These are phyloP conservation scores for Drosophila melanocephala DNA, from an alignment of 2,888 invertebrate species.

Conservation along the genomic window DNA sequence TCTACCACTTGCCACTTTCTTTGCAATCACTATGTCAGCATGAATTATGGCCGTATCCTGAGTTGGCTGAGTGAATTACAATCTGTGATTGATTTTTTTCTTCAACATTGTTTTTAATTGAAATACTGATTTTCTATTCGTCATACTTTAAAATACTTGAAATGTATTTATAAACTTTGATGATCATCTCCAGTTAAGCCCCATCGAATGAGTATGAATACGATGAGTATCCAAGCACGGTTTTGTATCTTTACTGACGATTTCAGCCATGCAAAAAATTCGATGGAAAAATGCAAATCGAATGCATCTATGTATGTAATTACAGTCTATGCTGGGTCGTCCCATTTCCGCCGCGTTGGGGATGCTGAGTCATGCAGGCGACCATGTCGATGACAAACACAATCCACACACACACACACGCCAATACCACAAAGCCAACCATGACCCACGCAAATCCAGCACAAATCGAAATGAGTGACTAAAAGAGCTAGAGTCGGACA, in stretches of 20 bases:
- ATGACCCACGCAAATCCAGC: constrained; percentile 70
- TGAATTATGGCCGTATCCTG: constrained; percentile 33
- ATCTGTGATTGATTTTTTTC: not conserved
- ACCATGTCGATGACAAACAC: constrained; percentile 63
- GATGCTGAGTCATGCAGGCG: constrained; percentile 68
- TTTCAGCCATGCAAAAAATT: constrained; percentile 44
- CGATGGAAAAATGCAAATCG: constrained; percentile 54
- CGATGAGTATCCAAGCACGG: constrained; percentile 30
- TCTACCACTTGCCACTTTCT: constrained; percentile 52
- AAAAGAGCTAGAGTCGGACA: constrained; percentile 24
- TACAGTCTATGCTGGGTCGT: constrained; percentile 50
- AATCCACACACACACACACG: constrained; percentile 27
- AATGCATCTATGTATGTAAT: constrained; percentile 52
- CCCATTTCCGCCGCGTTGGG: constrained; percentile 68
- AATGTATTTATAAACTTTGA: not conserved
- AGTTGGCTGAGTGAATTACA: constrained; percentile 3
- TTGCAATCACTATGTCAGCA: constrained; percentile 22
- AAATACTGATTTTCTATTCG: not conserved
- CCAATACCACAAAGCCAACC: constrained; percentile 51
- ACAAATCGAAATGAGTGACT: constrained; percentile 29
- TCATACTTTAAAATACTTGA: not conserved
- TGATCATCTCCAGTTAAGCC: not conserved
- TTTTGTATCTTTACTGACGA: constrained; percentile 21
- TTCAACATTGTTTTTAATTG: not conserved
- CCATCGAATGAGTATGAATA: not conserved